Conservation (phyloP, 2,888 invertebrate genomes). For the Aquatica leii region DNA sequence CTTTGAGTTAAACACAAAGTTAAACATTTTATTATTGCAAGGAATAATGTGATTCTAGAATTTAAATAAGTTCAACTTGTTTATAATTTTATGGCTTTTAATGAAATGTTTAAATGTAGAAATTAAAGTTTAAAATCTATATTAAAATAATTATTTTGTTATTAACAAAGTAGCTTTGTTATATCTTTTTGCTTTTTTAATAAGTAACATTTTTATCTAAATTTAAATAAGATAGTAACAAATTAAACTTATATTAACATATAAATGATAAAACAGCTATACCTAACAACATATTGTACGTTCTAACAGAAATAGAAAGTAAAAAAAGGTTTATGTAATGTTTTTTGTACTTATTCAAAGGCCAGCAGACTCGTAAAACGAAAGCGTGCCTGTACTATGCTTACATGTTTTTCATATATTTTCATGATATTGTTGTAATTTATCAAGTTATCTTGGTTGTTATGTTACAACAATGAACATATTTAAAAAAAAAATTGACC, state of each 20-base stretch:
- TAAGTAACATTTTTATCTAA: no score
- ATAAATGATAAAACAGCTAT: no score
- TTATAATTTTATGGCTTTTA: background rate
- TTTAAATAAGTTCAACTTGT: background rate
- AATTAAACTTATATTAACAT: no score
- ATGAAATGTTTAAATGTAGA: background rate
- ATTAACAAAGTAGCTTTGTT: no score
- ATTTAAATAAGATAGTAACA: no score
- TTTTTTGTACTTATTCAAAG: conserved; percentile 23
- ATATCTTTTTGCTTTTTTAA: no score
- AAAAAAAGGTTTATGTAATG: conserved; percentile 14
- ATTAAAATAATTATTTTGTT: no score
- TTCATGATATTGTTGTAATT: conserved; percentile 27
- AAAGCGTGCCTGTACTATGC: conserved; percentile 18
- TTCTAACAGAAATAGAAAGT: conserved; percentile 2
- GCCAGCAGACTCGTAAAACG: conserved; percentile 24
- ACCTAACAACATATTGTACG: no score
- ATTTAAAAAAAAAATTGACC: conserved; percentile 17
- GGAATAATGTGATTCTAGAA: background rate
- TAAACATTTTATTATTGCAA: background rate
- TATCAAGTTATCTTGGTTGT: conserved; percentile 23
- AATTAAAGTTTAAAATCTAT: no score
- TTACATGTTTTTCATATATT: conserved; percentile 26
- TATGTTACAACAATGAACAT: conserved; percentile 13
- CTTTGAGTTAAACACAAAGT: background rate